Base-by-base conservation (phyloP, 2,888 invertebrate genomes). In the Melanargia galathea region DNA sequence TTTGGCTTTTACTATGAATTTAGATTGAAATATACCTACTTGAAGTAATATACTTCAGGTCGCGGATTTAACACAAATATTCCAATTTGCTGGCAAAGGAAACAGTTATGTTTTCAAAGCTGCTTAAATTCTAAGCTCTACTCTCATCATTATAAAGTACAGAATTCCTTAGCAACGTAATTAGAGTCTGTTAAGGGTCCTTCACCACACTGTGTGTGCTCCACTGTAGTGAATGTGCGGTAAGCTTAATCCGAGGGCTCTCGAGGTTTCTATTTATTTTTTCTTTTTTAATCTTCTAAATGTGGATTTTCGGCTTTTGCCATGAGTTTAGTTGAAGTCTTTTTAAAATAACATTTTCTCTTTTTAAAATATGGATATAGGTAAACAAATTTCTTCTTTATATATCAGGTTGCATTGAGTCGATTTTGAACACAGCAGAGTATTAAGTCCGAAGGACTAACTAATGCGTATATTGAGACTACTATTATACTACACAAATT, bases 251-350 rank as follows among this genome's bases (percentile, higher is more conserved):
- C 24, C 43, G 46, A 63, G 65, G 16, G 55, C 57, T n/a, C 60
- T 63, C 60, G 46, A 58, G 64, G 51, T 45, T 57, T 66, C 61
- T 60, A 66, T 66, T 64, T 64, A 61, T 66, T 66, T 58, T 66
- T 18, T 22, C 16, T n/a, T 24, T 51, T 45, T 38, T 8, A 20
- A 16, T n/a, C n/a, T 24, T 54, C 26, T n/a, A 26, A 48, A 30
- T 30, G 30, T n/a, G 18, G 16, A 51, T 51, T 51, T 51, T 51
- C 5, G 18, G 30, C 51, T 30, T 51, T 51, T 11, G 4, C 22
- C 20, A 18, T 18, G 7, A 8, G 8, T 40, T 40, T n/a, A n/a
- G 1, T 2, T 10, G n/a, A n/a, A n/a, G n/a, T n/a, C n/a, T n/a
- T n/a, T n/a, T n/a, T n/a, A n/a, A n/a, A n/a, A n/a, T n/a, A n/a